phyloP scores from a whole-genome alignment of 2,797 vertebrate species.

The Danio jaintianensis region DNA sequence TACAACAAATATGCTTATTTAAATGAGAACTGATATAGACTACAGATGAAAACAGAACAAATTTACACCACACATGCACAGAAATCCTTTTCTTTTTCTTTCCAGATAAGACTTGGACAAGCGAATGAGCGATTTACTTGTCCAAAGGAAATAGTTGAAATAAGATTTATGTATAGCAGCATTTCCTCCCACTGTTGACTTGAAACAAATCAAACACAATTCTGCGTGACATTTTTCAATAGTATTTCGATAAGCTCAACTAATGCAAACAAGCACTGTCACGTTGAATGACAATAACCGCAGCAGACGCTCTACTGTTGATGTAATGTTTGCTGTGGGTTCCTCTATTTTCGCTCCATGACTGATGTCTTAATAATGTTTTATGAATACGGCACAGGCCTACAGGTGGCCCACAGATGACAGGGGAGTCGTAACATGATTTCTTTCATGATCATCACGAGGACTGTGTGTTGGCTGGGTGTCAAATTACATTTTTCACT shows the following conservation, averaged over 20 bases:
- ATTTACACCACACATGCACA: no score
- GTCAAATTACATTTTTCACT: conserved; percentile 18
- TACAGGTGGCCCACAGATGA: conserved; percentile 25
- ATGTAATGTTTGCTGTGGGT: conserved; percentile 2
- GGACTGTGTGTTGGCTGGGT: neutral
- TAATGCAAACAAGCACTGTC: conserved; percentile 15
- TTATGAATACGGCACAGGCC: conserved; percentile 34
- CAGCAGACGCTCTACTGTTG: neutral
- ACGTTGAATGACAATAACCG: neutral
- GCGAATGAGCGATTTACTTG: no score
- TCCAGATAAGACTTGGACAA: no score
- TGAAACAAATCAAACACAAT: conserved; percentile 11
- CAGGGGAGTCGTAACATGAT: conserved; percentile 23
- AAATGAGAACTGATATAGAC: no score
- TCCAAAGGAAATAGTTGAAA: neutral
- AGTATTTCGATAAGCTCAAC: conserved; percentile 9
- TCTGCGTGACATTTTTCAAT: neutral
- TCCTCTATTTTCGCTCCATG: conserved; percentile 29
- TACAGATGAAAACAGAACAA: no score
- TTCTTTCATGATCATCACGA: conserved; percentile 18
- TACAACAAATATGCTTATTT: no score
- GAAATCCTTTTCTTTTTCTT: no score
- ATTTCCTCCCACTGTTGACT: neutral
- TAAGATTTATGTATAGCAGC: neutral
- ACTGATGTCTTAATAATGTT: conserved; percentile 42